phyloP scores from a whole-genome alignment of 2,113 vertebrate species.

The Suncus etruscus region DNA sequence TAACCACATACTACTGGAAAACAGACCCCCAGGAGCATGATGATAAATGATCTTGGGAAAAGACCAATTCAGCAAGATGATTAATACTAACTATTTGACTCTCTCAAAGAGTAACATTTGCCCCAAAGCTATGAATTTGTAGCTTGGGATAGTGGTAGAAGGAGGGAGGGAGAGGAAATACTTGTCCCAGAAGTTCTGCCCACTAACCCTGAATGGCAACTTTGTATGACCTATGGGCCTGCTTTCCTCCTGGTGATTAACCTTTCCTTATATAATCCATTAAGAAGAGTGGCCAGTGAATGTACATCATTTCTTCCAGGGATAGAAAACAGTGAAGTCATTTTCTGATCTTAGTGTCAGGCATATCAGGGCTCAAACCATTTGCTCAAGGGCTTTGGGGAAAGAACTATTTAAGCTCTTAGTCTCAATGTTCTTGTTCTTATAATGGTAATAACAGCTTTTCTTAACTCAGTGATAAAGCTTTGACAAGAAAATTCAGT shows the following conservation, averaged over 20 bases:
- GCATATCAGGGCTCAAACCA: background rate
- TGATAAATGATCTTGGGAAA: background rate
- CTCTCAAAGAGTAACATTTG: background rate
- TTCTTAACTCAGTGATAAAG: background rate
- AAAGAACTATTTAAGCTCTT: background rate
- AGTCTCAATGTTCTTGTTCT: background rate
- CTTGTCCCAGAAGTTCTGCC: background rate
- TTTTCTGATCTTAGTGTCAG: background rate
- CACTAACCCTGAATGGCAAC: background rate
- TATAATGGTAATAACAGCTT: constrained; percentile 24
- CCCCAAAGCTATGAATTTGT: background rate
- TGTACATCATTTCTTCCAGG: background rate
- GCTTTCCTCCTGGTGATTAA: background rate
- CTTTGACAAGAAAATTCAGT: background rate
- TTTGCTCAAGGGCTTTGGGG: background rate
- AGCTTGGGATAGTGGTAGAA: background rate
- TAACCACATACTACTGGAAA: background rate
- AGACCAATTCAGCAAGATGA: background rate
- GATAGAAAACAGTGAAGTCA: background rate
- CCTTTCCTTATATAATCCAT: background rate
- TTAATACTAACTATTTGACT: background rate
- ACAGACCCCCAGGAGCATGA: background rate
- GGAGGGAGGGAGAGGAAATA: background rate
- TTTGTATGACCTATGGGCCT: too few species aligned
- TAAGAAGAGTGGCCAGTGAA: background rate